phyloP scores from a whole-genome alignment of 1,140 invertebrate genomes.

The Leptinotarsa lineolata region DNA sequence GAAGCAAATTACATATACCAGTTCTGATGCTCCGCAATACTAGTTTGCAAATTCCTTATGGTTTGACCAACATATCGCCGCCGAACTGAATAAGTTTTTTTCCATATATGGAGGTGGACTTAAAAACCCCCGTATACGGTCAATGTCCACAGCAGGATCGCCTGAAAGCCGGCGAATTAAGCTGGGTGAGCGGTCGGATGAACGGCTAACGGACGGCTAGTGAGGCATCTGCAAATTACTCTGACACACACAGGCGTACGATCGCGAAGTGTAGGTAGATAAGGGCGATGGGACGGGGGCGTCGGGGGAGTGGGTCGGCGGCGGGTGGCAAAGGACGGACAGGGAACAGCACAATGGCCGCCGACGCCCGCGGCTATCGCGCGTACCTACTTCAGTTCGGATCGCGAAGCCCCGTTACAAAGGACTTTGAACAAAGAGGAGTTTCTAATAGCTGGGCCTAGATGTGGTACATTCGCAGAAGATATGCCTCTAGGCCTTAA shows the following conservation, averaged over 20 bases:
- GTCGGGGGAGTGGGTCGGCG: background rate
- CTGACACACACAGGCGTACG: slow-evolving; percentile 4
- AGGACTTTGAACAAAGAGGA: background rate
- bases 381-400: background rate
- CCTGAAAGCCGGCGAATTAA: slow-evolving; percentile 1
- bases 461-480: background rate
- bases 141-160: background rate
- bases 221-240: slow-evolving; percentile 5
- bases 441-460: background rate
- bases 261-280: slow-evolving; percentile 5
- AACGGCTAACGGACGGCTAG: slow-evolving; percentile 4
- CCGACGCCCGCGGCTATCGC: slow-evolving; percentile 15
- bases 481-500: too few species aligned
- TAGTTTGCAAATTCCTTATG: too few species aligned
- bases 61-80: too few species aligned
- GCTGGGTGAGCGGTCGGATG: slow-evolving; percentile 1
- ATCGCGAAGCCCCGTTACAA: slow-evolving; percentile 1
- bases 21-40: too few species aligned
- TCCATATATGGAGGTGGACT: too few species aligned
- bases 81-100: too few species aligned
- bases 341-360: slow-evolving; percentile 16
- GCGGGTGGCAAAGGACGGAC: slow-evolving; percentile 9
- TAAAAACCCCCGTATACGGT: too few species aligned
- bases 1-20: too few species aligned
- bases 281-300: background rate